Conservation (phyloP, 2,888 invertebrate genomes). For the Eurois occulta region DNA sequence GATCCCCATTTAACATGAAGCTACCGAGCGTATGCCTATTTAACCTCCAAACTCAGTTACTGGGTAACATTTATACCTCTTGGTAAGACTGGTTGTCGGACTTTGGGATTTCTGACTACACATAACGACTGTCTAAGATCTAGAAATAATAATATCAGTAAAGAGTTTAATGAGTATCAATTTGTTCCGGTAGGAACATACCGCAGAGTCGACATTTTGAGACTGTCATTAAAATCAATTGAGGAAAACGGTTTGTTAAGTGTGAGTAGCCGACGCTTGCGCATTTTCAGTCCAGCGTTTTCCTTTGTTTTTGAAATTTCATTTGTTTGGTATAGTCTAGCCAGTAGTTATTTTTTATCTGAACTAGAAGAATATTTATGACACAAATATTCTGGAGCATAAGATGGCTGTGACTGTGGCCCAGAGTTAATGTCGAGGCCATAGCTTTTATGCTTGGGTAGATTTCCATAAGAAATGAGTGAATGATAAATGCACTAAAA, state of each 20-base stretch:
- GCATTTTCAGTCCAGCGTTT: background rate
- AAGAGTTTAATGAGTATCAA: constrained; percentile 8
- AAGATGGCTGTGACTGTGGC: background rate
- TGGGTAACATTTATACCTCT: background rate
- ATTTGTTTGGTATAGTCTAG: background rate
- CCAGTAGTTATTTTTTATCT: background rate
- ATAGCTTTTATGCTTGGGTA: background rate
- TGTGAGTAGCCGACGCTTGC: background rate
- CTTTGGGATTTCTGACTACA: background rate
- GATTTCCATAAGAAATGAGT: background rate
- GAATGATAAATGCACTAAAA: background rate
- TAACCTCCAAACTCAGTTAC: background rate
- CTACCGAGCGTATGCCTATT: background rate
- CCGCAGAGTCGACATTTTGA: background rate
- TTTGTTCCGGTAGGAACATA: background rate
- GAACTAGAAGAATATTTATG: background rate
- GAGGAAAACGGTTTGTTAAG: constrained; percentile 7
- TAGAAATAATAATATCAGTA: background rate
- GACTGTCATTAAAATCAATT: constrained; percentile 30
- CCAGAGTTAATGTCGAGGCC: background rate
- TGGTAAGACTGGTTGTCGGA: background rate
- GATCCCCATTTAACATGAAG: background rate
- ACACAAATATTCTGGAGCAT: background rate
- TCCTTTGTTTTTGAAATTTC: background rate
- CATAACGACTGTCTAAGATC: background rate